phyloP scores from a whole-genome alignment of 2,888 invertebrate genomes.

The Adela reaumurella region DNA sequence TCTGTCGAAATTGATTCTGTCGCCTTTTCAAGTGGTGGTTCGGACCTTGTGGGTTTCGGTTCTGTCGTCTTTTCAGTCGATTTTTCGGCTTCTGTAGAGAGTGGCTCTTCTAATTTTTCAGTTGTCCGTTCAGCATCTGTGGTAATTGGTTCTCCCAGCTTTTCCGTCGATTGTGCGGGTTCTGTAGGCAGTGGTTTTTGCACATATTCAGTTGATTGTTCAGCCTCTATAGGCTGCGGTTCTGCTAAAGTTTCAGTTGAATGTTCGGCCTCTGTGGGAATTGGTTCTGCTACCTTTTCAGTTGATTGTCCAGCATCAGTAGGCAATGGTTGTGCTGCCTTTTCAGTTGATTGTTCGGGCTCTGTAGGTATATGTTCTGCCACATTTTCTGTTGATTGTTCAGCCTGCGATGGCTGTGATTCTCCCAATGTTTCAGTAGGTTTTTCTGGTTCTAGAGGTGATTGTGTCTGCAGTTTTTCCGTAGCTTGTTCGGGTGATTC shows the following conservation, averaged over 20 bases:
- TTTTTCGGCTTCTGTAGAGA: conserved; percentile 2
- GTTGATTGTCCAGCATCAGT: not conserved
- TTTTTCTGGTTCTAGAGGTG: too few relatives aligned
- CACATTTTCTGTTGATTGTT: not conserved
- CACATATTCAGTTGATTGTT: not conserved
- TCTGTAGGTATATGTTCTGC: too few relatives aligned
- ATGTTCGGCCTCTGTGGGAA: not conserved
- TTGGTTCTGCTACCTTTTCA: not conserved
- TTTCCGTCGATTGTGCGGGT: not conserved
- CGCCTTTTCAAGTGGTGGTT: not conserved
- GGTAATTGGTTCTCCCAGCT: not conserved
- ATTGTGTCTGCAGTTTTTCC: too few relatives aligned
- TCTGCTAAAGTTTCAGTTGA: not conserved
- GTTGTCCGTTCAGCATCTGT: not conserved
- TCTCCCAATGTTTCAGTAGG: not conserved
- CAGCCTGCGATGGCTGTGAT: not conserved
- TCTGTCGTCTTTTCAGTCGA: conserved; percentile 2
- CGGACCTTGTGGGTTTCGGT: too few relatives aligned
- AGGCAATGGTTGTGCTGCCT: not conserved
- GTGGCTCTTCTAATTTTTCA: conserved; percentile 3
- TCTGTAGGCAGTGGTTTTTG: too few relatives aligned
- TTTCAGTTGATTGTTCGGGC: not conserved
- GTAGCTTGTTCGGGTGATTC: too few relatives aligned
- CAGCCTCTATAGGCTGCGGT: not conserved
- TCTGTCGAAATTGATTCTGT: not conserved